A percentile compares a stretch with the other conserved stretches of the same genome.
These are phyloP conservation scores for Cephus nigrinus DNA, from an alignment of 2,888 invertebrate genomes.

Conservation along the genomic window DNA sequence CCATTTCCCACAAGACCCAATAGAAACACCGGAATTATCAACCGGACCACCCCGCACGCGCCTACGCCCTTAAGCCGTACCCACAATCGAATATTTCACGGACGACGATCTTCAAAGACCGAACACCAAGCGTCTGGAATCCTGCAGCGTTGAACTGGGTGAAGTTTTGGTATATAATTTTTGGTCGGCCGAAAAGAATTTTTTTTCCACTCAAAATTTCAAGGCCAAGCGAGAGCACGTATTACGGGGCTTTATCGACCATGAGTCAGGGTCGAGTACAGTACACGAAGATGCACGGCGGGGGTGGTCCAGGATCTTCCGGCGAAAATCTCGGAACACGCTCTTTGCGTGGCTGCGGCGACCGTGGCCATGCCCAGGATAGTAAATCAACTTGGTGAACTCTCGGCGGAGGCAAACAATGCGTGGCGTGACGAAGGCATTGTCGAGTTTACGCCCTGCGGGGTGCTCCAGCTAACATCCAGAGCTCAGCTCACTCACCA, in stretches of 20 bases:
- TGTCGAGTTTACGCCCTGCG: slow-evolving; percentile 63
- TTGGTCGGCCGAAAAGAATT: neutral
- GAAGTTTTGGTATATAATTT: neutral
- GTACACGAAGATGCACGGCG: slow-evolving; percentile 8
- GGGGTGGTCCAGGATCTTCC: slow-evolving; percentile 34
- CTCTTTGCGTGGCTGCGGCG: slow-evolving; percentile 50
- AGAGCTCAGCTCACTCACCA: slow-evolving; percentile 44
- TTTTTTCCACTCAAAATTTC: neutral
- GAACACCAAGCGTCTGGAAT: neutral
- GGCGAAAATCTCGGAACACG: slow-evolving; percentile 53
- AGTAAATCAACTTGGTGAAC: slow-evolving; percentile 57
- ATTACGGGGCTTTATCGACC: neutral
- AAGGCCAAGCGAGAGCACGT: neutral
- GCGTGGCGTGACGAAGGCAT: slow-evolving; percentile 62
- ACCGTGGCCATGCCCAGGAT: slow-evolving; percentile 32
- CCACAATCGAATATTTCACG: neutral
- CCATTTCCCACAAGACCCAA: neutral
- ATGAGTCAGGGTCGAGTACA: neutral
- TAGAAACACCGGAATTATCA: neutral
- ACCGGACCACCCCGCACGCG: too few relatives aligned
- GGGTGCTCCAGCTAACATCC: slow-evolving; percentile 52
- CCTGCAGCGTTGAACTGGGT: neutral
- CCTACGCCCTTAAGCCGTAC: neutral
- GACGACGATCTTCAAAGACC: neutral
- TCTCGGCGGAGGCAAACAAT: slow-evolving; percentile 60